These are phyloP conservation scores for Rafetus swinhoei DNA, from an alignment of 2,113 vertebrate genomes.

Conservation along the genomic window DNA sequence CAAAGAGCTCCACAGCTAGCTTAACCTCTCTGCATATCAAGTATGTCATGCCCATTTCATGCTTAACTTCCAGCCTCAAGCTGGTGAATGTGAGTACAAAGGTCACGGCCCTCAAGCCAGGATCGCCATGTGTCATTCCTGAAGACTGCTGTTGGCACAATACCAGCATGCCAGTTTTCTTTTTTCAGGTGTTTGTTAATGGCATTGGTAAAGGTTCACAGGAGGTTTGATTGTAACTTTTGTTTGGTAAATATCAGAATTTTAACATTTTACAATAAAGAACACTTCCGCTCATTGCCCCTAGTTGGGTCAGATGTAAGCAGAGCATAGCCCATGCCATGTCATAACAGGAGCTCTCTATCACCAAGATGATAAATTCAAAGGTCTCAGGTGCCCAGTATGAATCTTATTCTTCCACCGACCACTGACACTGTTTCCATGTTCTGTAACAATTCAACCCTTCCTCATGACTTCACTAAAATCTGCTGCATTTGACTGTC, in stretches of 20 bases:
- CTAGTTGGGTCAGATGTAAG: neutral
- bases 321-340: neutral
- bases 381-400: neutral
- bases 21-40: neutral
- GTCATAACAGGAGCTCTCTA: neutral
- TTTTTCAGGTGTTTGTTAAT: neutral
- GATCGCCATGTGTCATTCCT: neutral
- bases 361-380: neutral
- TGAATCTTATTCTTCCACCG: neutral
- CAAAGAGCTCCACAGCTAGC: neutral
- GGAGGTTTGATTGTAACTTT: neutral
- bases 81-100: neutral
- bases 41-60: neutral
- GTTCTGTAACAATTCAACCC: constrained; percentile 40
- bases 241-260: neutral
- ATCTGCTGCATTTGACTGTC: constrained; percentile 23
- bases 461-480: constrained; percentile 3
- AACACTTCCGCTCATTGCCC: neutral
- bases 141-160: neutral
- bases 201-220: neutral
- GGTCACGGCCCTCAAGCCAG: neutral
- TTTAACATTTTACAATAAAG: neutral
- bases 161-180: neutral
- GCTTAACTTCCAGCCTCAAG: neutral
- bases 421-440: neutral